Base-by-base conservation (phyloP, 2,113 vertebrate species). In the Peromyscus leucopus region DNA sequence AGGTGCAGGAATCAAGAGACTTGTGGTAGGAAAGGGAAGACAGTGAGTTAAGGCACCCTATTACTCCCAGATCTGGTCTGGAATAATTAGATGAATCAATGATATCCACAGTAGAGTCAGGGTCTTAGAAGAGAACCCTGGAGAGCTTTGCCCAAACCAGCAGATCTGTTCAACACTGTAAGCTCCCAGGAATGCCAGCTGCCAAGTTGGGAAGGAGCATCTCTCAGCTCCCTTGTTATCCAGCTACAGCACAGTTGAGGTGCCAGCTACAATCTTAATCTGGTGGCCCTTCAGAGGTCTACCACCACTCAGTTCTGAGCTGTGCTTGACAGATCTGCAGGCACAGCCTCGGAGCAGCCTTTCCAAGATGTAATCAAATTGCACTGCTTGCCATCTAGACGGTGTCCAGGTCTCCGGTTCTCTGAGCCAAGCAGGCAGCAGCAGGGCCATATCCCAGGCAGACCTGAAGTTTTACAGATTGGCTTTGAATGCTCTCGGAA, bases 271-370 rank as follows among this genome's bases (percentile, higher is more conserved):
- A 59, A 39, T 48, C 36, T 93, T 39, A 55, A 24, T 28, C 28
- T 63, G 7, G 17, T 57, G 55, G 10, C 89, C 36, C 9, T 7
- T 3, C 11, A n/a, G 67, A 22, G 8, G 61, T 82, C 69, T 83
- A 95, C 12, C 93, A 10, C 91, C 57, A 91, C 8, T 17, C 48
- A 72, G 48, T 55, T 88, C 67, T 0, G 1, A n/a, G 15, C 48
- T 28, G 33, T n/a, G 65, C 13, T 63, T 57, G n/a, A 42, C 93
- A 57, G 13, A 75, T 90, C 75, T 94, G 90, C 90, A 93, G 96
- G 63, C 17, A 0, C 0, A 83, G 39, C 36, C 85, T 87, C 39
- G 76, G 26, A 89, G 12, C 69, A 46, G 46, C 90, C 91, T 96
- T 94, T 92, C 86, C 42, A 79, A 87, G 67, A 48, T 71, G 0